phyloP scores from a whole-genome alignment of 1,140 invertebrate genomes.

The Drosophila lini region DNA sequence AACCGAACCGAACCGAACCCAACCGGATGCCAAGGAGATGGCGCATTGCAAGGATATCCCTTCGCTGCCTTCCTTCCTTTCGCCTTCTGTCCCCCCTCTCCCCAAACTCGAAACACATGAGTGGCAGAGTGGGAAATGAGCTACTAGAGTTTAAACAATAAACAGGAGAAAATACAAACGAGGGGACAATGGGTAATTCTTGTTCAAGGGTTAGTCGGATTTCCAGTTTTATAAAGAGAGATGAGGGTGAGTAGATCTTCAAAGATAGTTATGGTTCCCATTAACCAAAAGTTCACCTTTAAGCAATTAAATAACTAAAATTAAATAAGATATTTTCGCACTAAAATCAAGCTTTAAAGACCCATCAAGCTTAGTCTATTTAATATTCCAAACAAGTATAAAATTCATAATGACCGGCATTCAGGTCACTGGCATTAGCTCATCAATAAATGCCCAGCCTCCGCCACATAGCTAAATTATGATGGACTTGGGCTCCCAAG shows the following conservation, averaged over 20 bases:
- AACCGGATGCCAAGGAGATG: slow-evolving; percentile 39
- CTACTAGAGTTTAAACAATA: slow-evolving; percentile 55
- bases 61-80: background rate
- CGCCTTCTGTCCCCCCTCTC: background rate
- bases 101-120: slow-evolving; percentile 2
- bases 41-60: slow-evolving; percentile 26
- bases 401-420: slow-evolving; percentile 8
- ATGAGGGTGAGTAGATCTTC: no score
- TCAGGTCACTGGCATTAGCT: slow-evolving; percentile 10
- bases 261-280: background rate
- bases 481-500: slow-evolving; percentile 11
- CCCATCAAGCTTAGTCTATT: background rate
- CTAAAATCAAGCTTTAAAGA: background rate
- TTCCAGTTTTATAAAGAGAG: background rate
- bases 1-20: slow-evolving; percentile 19
- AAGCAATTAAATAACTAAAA: background rate
- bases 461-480: slow-evolving; percentile 9
- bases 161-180: slow-evolving; percentile 39
- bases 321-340: no score
- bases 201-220: slow-evolving; percentile 9
- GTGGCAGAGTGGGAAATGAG: slow-evolving; percentile 46
- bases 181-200: slow-evolving; percentile 14
- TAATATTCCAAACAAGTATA: slow-evolving; percentile 2
- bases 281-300: background rate
- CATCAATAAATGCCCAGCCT: slow-evolving; percentile 17